Evolutionary conservation across 1,140 invertebrate genomes (phyloP), one percentile per base, ranked within the genome.

Genomic region (Scaptodrosophila lebanonensis): DNA sequence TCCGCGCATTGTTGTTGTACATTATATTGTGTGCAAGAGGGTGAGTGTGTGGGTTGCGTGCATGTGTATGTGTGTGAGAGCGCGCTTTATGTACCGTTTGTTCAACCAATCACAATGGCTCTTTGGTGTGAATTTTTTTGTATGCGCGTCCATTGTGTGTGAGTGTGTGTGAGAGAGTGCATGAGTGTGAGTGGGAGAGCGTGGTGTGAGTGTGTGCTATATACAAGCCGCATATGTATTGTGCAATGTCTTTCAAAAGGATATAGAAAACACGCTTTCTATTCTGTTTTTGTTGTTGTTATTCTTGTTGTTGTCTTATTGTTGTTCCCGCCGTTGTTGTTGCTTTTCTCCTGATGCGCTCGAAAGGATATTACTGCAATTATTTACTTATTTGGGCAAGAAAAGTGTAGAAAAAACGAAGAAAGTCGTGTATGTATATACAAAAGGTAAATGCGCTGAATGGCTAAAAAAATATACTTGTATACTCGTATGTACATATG

Each of bases 331-430:
- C 16, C 32, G 29, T 15, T 42, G 59, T 72, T 72, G 63, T 72
- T 71, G 51, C 58, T 66, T 76, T 72, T 73, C 67, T 76, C 64
- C 73, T 64, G 62, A 66, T 62, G 68, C 68, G 75, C 75, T 52
- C 68, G 62, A 68, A 79, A 79, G 73, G 73, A 79, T 82, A 79
- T 79, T 77, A 79, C 75, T 79, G 73, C 73, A 79, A 79, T 79
- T 79, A 79, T 82, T 79, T 79, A 79, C 75, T 79, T 79, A 79
- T 79, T 79, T 79, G 75, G 73, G 56, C 73, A 73, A 82, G 73
- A 79, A 73, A 72, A 72, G 72, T 59, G 67, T 52, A 62, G 51
- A 42, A 32, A 64, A 18, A 61, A 61, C 58, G 56, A 56, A 71
- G 53, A 70, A 63, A 45, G 58, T 51, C 52, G 32, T 43, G 27